Conservation (phyloP, 2,888 invertebrate species). For the Lasioglossum vierecki region DNA sequence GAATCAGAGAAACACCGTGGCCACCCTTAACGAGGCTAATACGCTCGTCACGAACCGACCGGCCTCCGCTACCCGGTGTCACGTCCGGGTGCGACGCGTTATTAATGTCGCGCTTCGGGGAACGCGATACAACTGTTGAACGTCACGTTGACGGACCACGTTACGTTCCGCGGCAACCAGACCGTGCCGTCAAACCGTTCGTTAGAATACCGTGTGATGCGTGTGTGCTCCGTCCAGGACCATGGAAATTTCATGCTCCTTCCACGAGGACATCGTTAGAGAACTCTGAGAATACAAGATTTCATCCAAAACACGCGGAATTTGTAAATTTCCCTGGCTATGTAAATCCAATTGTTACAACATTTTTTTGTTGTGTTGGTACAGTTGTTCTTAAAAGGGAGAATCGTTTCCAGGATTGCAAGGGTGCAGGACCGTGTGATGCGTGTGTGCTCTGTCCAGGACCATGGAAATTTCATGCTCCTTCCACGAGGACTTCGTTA, state of each 20-base stretch:
- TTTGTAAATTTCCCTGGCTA: no score
- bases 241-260: conserved; percentile 22
- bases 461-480: no score
- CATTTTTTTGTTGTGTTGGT: no score
- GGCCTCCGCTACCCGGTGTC: conserved; percentile 56
- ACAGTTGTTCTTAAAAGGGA: no score
- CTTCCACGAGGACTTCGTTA: no score
- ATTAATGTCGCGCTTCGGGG: conserved; percentile 76
- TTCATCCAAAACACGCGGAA: no score
- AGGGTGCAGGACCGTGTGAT: no score
- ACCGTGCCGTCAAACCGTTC: conserved; percentile 52
- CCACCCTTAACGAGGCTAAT: conserved; percentile 79
- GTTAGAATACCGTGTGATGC: conserved; percentile 41
- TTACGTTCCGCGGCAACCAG: conserved; percentile 45
- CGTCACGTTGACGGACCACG: conserved; percentile 76
- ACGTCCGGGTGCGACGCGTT: conserved; percentile 69
- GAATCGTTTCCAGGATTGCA: no score
- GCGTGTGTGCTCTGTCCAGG: no score
- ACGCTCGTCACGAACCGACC: conserved; percentile 67
- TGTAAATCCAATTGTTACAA: no score
- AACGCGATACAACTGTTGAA: conserved; percentile 80
- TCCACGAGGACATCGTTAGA: background rate
- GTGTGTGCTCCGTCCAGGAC: background rate
- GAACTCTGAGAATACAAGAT: background rate
- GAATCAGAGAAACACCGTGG: conserved; percentile 59